Base-by-base conservation (phyloP, 1,140 invertebrate genomes). In the Nylanderia fulva region DNA sequence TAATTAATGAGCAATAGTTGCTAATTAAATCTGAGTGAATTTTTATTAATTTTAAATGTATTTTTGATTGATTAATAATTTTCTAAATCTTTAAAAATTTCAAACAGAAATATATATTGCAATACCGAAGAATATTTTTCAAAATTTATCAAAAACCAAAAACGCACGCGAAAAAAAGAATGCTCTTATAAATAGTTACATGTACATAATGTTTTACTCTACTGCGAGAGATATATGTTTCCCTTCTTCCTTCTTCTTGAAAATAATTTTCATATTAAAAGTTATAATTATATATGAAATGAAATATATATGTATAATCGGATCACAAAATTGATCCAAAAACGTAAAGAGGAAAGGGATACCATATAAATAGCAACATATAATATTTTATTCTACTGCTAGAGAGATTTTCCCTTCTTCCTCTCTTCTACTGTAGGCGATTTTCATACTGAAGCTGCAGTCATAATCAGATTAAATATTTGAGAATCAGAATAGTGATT, bases 381-480 rank as follows among this genome's bases (percentile, higher is more conserved):
- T 13, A 24, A 39, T 27, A 0, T 68, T 33, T 45, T 58, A 29
- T 1, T 76, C 7, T 9, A 29, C 2, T 36, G 18, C 15, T n/a
- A 27, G 9, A 72, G 33, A 75, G 3, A 27, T n/a, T 39, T 85
- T 63, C 33, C 60, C 74, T 88, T 36, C 83, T 87, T 88, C 69
- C 69, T 88, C 83, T 80, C 63, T 74, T 42, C 48, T 39, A 18
- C 29, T 52, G 2, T 56, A 58, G 36, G 36, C 18, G 24, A 80
- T 29, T 80, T 69, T 71, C 29, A 58, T 80, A 11, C 5, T 27
- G 6, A 80, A 79, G 27, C 45, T 52, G 3, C 21, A 36, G 21
- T 68, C 61, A 15, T 54, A 66, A 63, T 29, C 11, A 21, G 21
- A 60, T 75, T 61, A 72, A 27, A 71, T 11, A 42, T 75, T 60